Evolutionary conservation across 1,140 invertebrate species (phyloP).

Genomic region (Hetaerina americana): DNA sequence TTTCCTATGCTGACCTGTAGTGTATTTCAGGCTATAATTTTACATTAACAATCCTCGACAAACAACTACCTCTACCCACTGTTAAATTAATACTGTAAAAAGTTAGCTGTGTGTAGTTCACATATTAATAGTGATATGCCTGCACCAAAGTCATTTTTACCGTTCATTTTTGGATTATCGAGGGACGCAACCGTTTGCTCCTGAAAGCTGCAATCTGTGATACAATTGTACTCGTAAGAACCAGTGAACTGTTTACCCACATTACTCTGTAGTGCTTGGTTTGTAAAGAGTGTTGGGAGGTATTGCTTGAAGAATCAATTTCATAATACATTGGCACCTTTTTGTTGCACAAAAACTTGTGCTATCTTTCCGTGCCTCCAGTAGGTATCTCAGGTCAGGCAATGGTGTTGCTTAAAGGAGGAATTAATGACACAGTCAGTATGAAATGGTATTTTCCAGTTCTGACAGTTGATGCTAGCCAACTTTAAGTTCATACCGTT

Average conservation of each 20-base stretch:
- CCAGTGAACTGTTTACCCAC: background rate
- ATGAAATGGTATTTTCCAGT: background rate
- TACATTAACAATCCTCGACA: background rate
- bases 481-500: background rate
- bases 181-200: background rate
- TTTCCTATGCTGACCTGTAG: background rate
- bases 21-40: background rate
- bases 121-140: constrained; percentile 1
- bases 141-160: background rate
- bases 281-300: background rate
- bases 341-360: background rate
- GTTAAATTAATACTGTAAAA: background rate
- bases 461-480: background rate
- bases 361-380: background rate
- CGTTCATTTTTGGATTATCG: background rate
- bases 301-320: background rate
- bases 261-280: background rate
- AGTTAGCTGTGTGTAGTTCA: background rate
- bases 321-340: background rate
- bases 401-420: background rate
- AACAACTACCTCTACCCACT: background rate
- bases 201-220: background rate
- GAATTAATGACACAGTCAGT: background rate
- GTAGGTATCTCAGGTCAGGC: background rate
- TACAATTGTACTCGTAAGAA: background rate